Evolutionary conservation across 1,140 invertebrate genomes (phyloP), one percentile per base, ranked within the genome.

Genomic region (Arctopsyche grandis): DNA sequence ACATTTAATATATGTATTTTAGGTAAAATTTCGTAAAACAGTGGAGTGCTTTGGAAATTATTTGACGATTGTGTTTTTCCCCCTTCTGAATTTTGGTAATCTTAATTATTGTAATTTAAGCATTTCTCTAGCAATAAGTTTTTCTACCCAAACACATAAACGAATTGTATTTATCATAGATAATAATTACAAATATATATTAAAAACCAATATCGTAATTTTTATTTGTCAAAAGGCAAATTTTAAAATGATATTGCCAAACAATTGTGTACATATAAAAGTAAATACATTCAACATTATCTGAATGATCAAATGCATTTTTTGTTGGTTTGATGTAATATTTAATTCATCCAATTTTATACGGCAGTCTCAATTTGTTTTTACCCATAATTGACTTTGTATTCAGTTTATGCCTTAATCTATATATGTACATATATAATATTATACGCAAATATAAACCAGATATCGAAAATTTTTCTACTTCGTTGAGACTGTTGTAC

Each of bases 81-180:
- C 29, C 29, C 29, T n/a, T 38, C 29, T 38, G 29, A 38, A 52
- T 52, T 52, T 52, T 52, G 16, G 48, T 52, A 16, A 10, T 52
- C 16, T 52, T 14, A 52, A 52, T 21, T 21, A 43, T 26, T 43
- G 26, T 29, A 70, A 38, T 70, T 38, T 38, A 26, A 26, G 69
- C 26, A 70, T 70, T 70, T 26, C 26, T 38, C 16, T 16, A 70
- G 69, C 69, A 70, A 70, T 70, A 70, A 70, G 19, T 70, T 70
- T 66, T 70, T 70, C 69, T 70, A 70, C 69, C 24, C 14, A 29
- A 38, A 7, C 52, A 56, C 52, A 56, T 38, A 38, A 38, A 38
- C 7, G 29, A 38, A 38, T 4, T 7, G 29, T 38, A 38, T 38
- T 38, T 38, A 38, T 38, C 29, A 38, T 38, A 38, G 29, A 38